A percentile compares a stretch with the other conserved stretches of the same genome.
These are phyloP conservation scores for Thaumetopoea pityocampa DNA, from an alignment of 1,140 invertebrate species.

Conservation along the genomic window DNA sequence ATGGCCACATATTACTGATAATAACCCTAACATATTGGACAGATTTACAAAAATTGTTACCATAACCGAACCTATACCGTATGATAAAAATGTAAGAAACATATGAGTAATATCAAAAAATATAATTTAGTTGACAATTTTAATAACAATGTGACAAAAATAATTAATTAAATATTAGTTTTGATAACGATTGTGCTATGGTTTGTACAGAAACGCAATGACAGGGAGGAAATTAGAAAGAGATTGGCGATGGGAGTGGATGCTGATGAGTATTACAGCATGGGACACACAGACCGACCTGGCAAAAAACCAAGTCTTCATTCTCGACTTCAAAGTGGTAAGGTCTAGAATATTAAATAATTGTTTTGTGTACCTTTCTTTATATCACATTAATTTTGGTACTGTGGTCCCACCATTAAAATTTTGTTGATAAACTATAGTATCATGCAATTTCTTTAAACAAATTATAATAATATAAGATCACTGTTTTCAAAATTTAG, in stretches of 20 bases:
- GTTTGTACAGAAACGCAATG: conserved; percentile 86
- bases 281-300: conserved; percentile 77
- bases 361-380: conserved; percentile 5
- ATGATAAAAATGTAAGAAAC: conserved; percentile 53
- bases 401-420: too few species aligned
- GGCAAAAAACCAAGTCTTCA: conserved; percentile 91
- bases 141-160: too few species aligned
- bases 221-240: conserved; percentile 93
- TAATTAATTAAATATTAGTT: too few species aligned
- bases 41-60: conserved; percentile 81
- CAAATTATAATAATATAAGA: too few species aligned
- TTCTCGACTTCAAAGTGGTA: conserved; percentile 90
- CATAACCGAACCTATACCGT: conserved; percentile 63
- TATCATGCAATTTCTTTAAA: too few species aligned
- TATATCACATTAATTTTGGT: too few species aligned
- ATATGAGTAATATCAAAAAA: too few species aligned
- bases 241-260: conserved; percentile 91
- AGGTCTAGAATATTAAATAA: conserved; percentile 12
- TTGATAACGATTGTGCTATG: conserved; percentile 17
- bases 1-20: conserved; percentile 54
- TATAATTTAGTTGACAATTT: too few species aligned
- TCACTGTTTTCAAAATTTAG: too few species aligned
- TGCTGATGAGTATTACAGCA: conserved; percentile 83
- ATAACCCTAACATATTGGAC: conserved; percentile 78
- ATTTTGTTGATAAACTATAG: too few species aligned